phyloP scores from a whole-genome alignment of 2,888 invertebrate genomes.

The Cheilosia variabilis region DNA sequence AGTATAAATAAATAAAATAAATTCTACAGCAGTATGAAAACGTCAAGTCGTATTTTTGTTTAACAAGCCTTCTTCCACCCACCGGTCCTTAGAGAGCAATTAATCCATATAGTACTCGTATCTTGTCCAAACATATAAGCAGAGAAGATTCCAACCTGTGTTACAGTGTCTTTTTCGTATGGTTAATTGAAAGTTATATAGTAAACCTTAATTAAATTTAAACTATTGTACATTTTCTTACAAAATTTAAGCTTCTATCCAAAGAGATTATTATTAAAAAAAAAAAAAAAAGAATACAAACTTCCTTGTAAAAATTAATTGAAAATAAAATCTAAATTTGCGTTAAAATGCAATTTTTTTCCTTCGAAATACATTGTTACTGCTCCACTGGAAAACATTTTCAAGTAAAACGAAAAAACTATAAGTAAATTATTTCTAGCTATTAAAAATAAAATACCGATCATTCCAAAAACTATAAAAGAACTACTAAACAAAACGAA shows the following conservation, averaged over 20 bases:
- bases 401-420: constrained; percentile 15
- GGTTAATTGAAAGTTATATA: constrained; percentile 66
- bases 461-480: constrained; percentile 61
- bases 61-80: constrained; percentile 66
- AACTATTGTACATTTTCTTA: constrained; percentile 71
- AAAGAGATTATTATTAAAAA: constrained; percentile 62
- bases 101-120: not conserved
- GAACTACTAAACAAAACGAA: constrained; percentile 18
- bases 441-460: constrained; percentile 57
- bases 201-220: constrained; percentile 53
- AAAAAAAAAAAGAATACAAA: constrained; percentile 5
- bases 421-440: constrained; percentile 54
- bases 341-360: constrained; percentile 60
- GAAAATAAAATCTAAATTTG: constrained; percentile 43
- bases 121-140: constrained; percentile 18
- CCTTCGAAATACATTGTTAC: constrained; percentile 53
- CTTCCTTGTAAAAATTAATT: constrained; percentile 60
- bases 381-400: constrained; percentile 51
- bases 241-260: constrained; percentile 68
- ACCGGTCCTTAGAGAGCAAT: constrained; percentile 62
- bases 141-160: constrained; percentile 65
- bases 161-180: constrained; percentile 76
- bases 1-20: constrained; percentile 20
- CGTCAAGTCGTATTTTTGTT: constrained; percentile 26
- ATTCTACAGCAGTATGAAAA: constrained; percentile 36